Evolutionary conservation across 2,113 vertebrate species (phyloP), one percentile per base, ranked within the genome.

Genomic region (Phocoena sinus): DNA sequence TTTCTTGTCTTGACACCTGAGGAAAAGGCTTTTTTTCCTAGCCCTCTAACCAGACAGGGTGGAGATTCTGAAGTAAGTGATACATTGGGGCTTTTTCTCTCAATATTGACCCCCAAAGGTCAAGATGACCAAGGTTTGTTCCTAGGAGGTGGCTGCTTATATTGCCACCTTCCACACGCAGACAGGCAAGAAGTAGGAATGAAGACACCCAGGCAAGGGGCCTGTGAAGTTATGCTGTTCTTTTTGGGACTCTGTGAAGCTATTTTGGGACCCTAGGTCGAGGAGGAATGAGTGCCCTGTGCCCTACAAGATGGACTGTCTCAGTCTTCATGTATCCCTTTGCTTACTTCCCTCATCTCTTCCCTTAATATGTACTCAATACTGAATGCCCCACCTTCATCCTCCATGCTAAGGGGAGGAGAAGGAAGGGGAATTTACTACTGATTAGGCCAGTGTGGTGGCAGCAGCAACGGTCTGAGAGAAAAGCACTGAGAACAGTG

Each of bases 281-380:
- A 9, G 5, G 53, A 38, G 31, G 44, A 58, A 31, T 0, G 18
- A 68, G 23, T 11, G 33, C 28, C 31, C 33, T n/a, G 4, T 14
- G 26, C 36, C 2, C 20, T 7, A 8, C 1, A 8, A n/a, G 71
- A 71, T 12, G 3, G 21, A 44, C 31, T 25, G 6, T 20, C 50
- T 73, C 56, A 14, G 53, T n/a, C 47, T 26, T 67, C 44, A 25
- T 0, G 1, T 1, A 21, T 0, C 0, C 28, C 26, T 50, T 33
- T 79, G 47, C 38, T 84, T 44, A 10, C 7, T 36, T 74, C 13
- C 44, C 33, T 38, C 50, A 2, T 26, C 94, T 79, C 56, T 23
- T 88, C 36, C 58, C 44, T 77, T 80, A 53, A 6, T 33, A 21
- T 6, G 6, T 25, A 8, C 41, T 82, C n/a, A 25, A 25, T 31